These are phyloP conservation scores for Amorpha juglandis DNA, from an alignment of 2,888 invertebrate species.

Conservation along the genomic window DNA sequence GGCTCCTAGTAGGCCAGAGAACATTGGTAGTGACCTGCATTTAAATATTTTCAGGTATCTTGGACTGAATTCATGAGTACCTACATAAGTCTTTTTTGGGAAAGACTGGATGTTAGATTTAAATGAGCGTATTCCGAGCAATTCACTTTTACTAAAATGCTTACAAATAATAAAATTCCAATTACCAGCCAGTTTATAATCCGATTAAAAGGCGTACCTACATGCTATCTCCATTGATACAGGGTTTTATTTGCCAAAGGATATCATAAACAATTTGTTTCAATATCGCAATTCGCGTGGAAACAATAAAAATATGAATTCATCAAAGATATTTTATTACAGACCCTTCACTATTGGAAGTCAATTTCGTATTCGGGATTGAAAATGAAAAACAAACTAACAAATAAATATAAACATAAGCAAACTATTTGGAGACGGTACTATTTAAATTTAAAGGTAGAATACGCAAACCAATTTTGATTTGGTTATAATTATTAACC, in stretches of 20 bases:
- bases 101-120: no score
- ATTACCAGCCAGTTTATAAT: background rate
- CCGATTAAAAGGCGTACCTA: background rate
- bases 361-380: background rate
- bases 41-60: no score
- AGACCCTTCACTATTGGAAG: background rate
- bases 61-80: no score
- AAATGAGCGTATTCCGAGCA: no score
- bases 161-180: background rate
- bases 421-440: no score
- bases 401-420: no score
- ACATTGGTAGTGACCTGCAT: no score
- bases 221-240: background rate
- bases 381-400: background rate
- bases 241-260: background rate
- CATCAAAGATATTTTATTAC: background rate
- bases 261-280: background rate
- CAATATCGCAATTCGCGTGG: slow-evolving; percentile 11
- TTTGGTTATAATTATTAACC: no score
- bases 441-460: no score
- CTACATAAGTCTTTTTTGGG: no score
- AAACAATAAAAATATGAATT: background rate
- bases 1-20: background rate
- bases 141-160: background rate
- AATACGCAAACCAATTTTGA: no score